These are phyloP conservation scores for Eupeodes latifasciatus DNA, from an alignment of 2,888 invertebrate species.

Conservation along the genomic window DNA sequence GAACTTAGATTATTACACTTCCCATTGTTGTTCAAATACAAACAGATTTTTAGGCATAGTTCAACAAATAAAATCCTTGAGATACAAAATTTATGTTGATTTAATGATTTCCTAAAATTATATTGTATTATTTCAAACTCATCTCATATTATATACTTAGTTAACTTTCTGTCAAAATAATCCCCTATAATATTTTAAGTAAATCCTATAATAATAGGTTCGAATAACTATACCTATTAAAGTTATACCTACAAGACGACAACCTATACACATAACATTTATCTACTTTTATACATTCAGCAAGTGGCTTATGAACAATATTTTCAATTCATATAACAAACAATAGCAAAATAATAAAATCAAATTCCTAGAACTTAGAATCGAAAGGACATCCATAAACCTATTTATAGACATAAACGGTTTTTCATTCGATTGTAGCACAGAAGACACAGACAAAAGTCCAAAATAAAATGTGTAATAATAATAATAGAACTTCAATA, in stretches of 20 bases:
- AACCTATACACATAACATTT: not conserved
- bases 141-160: not conserved
- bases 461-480: not conserved
- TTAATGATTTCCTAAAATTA: not conserved
- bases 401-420: not conserved
- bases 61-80: too few species aligned
- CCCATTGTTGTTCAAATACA: too few species aligned
- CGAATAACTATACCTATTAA: not conserved
- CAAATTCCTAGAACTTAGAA: not conserved
- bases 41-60: too few species aligned
- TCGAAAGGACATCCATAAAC: not conserved
- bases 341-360: not conserved
- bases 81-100: too few species aligned
- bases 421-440: not conserved
- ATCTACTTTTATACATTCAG: not conserved
- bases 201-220: not conserved
- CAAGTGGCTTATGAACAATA: not conserved
- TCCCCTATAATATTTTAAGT: not conserved
- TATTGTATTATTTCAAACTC: not conserved
- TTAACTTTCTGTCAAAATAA: conserved; percentile 1
- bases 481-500: not conserved
- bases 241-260: not conserved
- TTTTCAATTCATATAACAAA: not conserved
- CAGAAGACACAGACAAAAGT: not conserved
- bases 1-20: too few species aligned